A percentile compares a stretch with the other conserved stretches of the same genome.
These are phyloP conservation scores for Metalampra italica DNA, from an alignment of 2,888 invertebrate species.

Conservation along the genomic window DNA sequence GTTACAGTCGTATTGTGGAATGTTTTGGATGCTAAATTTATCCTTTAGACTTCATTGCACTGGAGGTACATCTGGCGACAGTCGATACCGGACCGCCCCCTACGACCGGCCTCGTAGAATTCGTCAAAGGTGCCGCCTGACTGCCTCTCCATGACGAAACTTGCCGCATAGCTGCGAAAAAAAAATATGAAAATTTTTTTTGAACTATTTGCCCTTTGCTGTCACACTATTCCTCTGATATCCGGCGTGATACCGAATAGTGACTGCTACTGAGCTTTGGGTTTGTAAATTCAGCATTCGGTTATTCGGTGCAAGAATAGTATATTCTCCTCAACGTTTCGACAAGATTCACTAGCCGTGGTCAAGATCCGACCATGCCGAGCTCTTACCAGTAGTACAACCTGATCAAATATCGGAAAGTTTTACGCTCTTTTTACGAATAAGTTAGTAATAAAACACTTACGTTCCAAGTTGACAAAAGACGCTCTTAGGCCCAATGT, in stretches of 20 bases:
- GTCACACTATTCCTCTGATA: too few species aligned
- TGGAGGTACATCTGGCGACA: constrained; percentile 91
- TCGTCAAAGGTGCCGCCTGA: constrained; percentile 86
- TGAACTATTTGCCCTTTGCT: neutral
- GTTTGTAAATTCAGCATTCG: neutral
- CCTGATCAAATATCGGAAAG: too few species aligned
- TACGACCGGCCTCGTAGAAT: constrained; percentile 90
- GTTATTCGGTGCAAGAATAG: too few species aligned
- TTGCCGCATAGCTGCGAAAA: constrained; percentile 87
- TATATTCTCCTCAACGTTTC: too few species aligned
- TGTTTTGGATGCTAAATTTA: constrained; percentile 20
- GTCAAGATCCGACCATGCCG: too few species aligned
- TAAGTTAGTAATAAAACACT: constrained; percentile 77
- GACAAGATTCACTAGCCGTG: too few species aligned
- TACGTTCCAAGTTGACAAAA: constrained; percentile 96
- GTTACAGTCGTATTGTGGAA: constrained; percentile 10
- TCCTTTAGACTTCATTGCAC: constrained; percentile 92
- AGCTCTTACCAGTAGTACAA: too few species aligned
- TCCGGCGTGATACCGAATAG: too few species aligned
- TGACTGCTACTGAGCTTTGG: neutral
- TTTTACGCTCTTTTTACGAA: too few species aligned
- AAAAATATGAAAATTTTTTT: neutral
- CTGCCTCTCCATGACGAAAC: constrained; percentile 88
- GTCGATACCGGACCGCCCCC: constrained; percentile 91
- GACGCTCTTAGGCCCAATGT: constrained; percentile 88